These are phyloP conservation scores for Odobenus rosmarus DNA, from an alignment of 2,113 vertebrate species.

Conservation along the genomic window DNA sequence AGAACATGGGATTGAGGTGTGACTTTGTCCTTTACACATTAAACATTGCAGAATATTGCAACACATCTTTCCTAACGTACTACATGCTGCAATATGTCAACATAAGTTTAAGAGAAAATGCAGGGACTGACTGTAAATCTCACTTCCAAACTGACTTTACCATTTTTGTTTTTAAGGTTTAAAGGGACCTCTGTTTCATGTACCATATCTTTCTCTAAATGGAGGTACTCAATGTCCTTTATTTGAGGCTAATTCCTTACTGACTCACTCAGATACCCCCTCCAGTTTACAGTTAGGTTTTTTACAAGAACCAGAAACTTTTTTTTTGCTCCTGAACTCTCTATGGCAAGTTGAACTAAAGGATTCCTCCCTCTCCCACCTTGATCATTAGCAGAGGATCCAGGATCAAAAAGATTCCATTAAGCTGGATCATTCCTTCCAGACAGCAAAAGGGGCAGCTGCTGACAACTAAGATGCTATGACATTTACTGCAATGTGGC, in stretches of 20 bases:
- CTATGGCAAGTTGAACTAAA: neutral
- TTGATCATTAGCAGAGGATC: neutral
- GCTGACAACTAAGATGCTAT: neutral
- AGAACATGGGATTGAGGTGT: slow-evolving; percentile 61
- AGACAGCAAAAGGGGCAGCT: neutral
- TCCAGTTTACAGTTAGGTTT: neutral
- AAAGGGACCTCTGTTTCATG: neutral
- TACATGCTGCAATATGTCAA: slow-evolving; percentile 80
- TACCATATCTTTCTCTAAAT: neutral
- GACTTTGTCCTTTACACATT: slow-evolving; percentile 84
- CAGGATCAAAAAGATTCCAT: neutral
- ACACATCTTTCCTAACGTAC: slow-evolving; percentile 79
- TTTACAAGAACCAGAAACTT: neutral
- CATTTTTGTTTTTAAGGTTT: slow-evolving; percentile 1
- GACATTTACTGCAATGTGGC: accelerated
- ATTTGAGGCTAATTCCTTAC: neutral
- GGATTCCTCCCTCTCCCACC: neutral
- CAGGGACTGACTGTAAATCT: slow-evolving; percentile 45
- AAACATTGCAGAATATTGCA: slow-evolving; percentile 78
- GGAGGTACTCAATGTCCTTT: accelerated
- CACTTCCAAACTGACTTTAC: neutral
- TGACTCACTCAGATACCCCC: neutral
- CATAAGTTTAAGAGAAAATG: slow-evolving; percentile 57
- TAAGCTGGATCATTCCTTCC: neutral
- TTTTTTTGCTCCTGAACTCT: neutral